Percentiles rank a stretch among this genome's conserved stretches.
Conservation (phyloP, 2,797 vertebrate species). For the Chloroceryle inda region DNA sequence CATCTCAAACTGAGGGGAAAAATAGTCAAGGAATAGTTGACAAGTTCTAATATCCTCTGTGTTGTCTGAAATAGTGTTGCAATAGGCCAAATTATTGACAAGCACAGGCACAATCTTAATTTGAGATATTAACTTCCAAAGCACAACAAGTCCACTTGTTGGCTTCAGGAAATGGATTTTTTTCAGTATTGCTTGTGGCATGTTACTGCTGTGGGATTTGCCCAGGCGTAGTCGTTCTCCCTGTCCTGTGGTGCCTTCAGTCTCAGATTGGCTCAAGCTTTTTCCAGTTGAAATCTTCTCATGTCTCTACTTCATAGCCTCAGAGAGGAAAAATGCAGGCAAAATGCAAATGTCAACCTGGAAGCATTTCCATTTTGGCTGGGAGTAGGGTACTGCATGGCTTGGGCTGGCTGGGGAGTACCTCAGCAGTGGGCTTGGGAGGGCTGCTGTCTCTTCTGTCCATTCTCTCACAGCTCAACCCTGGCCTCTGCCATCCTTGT, state of each 20-base stretch:
- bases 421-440: background rate
- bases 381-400: rapidly evolving
- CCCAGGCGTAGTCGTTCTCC: rapidly evolving
- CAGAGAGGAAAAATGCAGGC: background rate
- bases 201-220: background rate
- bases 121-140: background rate
- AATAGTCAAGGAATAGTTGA: background rate
- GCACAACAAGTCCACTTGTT: rapidly evolving
- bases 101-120: background rate
- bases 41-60: background rate
- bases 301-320: background rate
- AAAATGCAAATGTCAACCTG: background rate
- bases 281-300: background rate
- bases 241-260: rapidly evolving
- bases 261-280: background rate
- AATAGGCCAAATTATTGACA: background rate
- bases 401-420: background rate
- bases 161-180: background rate
- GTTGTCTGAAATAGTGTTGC: background rate
- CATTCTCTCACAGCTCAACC: rapidly evolving
- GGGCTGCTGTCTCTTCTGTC: background rate
- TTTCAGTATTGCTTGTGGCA: background rate
- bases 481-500: rapidly evolving
- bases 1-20: background rate
- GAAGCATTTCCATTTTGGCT: background rate